phyloP scores from a whole-genome alignment of 2,113 vertebrate genomes.

The Mellivora capensis region DNA sequence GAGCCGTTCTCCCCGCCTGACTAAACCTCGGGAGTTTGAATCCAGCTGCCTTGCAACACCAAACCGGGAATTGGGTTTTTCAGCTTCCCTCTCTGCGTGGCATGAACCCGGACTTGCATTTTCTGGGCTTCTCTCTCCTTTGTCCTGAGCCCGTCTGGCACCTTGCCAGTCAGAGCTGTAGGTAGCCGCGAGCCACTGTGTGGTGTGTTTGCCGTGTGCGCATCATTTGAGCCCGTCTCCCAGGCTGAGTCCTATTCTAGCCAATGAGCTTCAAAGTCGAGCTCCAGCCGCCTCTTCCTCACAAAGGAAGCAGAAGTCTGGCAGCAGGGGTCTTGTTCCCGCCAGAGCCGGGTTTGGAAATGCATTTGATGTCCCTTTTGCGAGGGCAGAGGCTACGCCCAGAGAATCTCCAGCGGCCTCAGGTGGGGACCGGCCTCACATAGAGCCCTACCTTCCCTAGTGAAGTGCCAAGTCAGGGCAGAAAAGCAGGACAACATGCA shows the following conservation, averaged over 20 bases:
- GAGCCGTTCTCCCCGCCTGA: slow-evolving; percentile 70
- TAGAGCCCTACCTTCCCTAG: not conserved
- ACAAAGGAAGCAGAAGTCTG: slow-evolving; percentile 71
- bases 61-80: slow-evolving; percentile 63
- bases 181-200: slow-evolving; percentile 63
- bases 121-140: slow-evolving; percentile 74
- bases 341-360: slow-evolving; percentile 45
- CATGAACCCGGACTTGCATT: slow-evolving; percentile 73
- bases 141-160: slow-evolving; percentile 43
- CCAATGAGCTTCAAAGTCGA: slow-evolving; percentile 71
- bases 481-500: not conserved
- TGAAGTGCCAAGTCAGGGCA: not conserved
- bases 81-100: slow-evolving; percentile 73
- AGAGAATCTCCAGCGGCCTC: accelerated
- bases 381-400: not conserved
- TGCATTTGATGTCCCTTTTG: slow-evolving; percentile 41
- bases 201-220: not conserved
- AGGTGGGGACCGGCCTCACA: not conserved
- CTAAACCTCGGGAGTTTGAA: slow-evolving; percentile 81
- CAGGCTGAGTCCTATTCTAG: slow-evolving; percentile 53
- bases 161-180: slow-evolving; percentile 58
- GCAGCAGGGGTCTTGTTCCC: slow-evolving; percentile 31
- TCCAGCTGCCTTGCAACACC: slow-evolving; percentile 70
- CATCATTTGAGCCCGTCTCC: slow-evolving; percentile 33
- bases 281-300: slow-evolving; percentile 48